Conservation (phyloP, 2,797 vertebrate genomes). For the Peromyscus nudipes region DNA sequence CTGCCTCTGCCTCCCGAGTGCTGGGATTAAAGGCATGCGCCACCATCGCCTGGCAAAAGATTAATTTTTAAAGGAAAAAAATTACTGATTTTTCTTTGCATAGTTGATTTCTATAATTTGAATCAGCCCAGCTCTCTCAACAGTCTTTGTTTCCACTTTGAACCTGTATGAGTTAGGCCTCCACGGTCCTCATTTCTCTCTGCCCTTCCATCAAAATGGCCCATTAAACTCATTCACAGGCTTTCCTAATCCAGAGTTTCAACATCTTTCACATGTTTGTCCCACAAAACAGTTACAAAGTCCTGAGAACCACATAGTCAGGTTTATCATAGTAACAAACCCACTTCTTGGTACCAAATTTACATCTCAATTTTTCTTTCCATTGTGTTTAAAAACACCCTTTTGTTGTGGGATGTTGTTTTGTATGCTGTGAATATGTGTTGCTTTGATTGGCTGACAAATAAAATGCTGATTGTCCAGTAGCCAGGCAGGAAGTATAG, state of each 20-base stretch:
- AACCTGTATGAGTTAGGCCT: not conserved
- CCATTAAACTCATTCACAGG: not conserved
- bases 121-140: not conserved
- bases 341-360: not conserved
- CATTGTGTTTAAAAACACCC: not conserved
- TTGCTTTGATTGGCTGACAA: too few species aligned
- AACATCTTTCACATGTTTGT: not conserved
- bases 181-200: not conserved
- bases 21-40: too few species aligned
- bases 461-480: too few species aligned
- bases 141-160: not conserved
- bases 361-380: not conserved
- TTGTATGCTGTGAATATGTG: too few species aligned
- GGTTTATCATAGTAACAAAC: not conserved
- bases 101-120: not conserved
- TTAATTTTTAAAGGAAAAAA: not conserved
- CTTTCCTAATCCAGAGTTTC: not conserved
- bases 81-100: not conserved
- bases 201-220: not conserved
- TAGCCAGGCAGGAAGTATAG: too few species aligned
- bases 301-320: not conserved
- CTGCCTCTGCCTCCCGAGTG: too few species aligned
- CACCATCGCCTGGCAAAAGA: too few species aligned
- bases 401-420: not conserved
- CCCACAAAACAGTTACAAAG: not conserved